phyloP scores from a whole-genome alignment of 2,888 invertebrate species.

The Hesperia comma region DNA sequence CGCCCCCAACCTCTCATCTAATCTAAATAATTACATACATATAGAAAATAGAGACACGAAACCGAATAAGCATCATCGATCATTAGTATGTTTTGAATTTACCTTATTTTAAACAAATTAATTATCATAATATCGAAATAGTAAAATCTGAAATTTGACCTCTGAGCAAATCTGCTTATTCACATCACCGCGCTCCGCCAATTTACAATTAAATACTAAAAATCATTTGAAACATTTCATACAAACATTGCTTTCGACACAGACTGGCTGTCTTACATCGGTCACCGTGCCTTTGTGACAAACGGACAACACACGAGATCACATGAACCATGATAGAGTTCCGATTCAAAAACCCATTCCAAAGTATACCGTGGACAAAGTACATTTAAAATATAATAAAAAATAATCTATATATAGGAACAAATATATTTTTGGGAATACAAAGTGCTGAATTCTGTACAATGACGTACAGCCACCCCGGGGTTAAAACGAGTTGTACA shows the following conservation, averaged over 20 bases:
- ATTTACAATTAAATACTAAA: slow-evolving; percentile 52
- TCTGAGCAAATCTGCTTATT: slow-evolving; percentile 25
- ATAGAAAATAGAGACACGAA: slow-evolving; percentile 35
- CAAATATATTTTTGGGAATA: slow-evolving; percentile 40
- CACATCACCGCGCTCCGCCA: slow-evolving; percentile 45
- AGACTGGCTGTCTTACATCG: slow-evolving; percentile 35
- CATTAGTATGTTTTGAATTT: not conserved
- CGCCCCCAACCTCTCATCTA: slow-evolving; percentile 11
- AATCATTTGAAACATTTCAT: slow-evolving; percentile 52
- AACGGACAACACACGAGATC: slow-evolving; percentile 45
- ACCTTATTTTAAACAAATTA: no score
- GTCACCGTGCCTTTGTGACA: slow-evolving; percentile 40
- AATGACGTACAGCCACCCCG: slow-evolving; percentile 27
- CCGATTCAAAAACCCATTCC: slow-evolving; percentile 37
- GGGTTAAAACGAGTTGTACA: slow-evolving; percentile 19
- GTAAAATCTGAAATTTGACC: slow-evolving; percentile 2
- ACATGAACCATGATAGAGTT: slow-evolving; percentile 38
- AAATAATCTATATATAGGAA: slow-evolving; percentile 47
- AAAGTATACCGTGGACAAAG: slow-evolving; percentile 39
- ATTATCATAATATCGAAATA: not conserved
- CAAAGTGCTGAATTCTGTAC: slow-evolving; percentile 27
- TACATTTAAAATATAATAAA: slow-evolving; percentile 32
- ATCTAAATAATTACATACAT: slow-evolving; percentile 37
- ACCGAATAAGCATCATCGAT: slow-evolving; percentile 21
- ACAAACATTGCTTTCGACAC: slow-evolving; percentile 38